These are phyloP conservation scores for Thermophis baileyi DNA, from an alignment of 2,113 vertebrate species.

Conservation along the genomic window DNA sequence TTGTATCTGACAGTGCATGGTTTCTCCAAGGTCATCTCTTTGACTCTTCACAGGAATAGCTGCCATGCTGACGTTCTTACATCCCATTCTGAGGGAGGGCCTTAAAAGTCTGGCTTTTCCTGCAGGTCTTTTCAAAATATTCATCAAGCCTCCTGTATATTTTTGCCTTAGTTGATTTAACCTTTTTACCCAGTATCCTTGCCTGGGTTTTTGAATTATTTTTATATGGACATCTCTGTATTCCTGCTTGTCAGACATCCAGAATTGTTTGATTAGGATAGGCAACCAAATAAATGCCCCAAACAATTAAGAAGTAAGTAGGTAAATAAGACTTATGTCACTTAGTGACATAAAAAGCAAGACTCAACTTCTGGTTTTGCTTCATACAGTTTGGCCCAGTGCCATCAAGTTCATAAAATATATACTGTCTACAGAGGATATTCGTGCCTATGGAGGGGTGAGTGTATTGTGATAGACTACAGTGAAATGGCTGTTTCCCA, in stretches of 20 bases:
- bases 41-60: neutral
- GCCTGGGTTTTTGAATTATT: neutral
- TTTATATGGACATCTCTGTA: neutral
- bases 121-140: neutral
- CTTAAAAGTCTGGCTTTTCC: neutral
- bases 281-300: neutral
- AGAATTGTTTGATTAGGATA: neutral
- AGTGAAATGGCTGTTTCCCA: neutral
- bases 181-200: neutral
- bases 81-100: neutral
- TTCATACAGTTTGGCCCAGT: neutral
- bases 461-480: neutral
- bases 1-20: neutral
- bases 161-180: neutral
- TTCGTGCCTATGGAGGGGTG: neutral
- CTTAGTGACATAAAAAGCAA: neutral
- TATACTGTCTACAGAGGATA: neutral
- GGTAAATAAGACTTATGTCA: neutral
- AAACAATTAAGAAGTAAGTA: neutral
- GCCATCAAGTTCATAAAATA: neutral
- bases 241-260: neutral
- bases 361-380: neutral
- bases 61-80: neutral
- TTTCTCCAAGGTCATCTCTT: neutral
- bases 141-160: neutral